Percentiles rank a stretch among this genome's conserved stretches.
These are phyloP conservation scores for Diceros bicornis DNA, from an alignment of 2,797 vertebrate species.

Conservation along the genomic window DNA sequence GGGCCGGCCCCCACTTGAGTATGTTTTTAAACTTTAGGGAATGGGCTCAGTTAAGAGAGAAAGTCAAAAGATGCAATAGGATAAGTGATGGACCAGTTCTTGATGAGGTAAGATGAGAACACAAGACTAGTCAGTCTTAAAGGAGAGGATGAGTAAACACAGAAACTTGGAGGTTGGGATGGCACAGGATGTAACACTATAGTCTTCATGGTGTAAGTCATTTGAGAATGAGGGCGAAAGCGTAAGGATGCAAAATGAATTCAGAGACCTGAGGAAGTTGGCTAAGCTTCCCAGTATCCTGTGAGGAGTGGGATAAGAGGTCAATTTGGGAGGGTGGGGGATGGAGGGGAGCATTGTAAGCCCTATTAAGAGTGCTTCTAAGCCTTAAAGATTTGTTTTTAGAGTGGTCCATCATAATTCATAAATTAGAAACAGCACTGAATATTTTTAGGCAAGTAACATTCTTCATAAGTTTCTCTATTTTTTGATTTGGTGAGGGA, in stretches of 20 bases:
- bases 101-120: background rate
- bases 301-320: background rate
- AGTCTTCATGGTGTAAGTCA: background rate
- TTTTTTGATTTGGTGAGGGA: background rate
- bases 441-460: slow-evolving; percentile 29
- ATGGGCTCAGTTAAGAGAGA: background rate
- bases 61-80: background rate
- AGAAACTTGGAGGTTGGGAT: background rate
- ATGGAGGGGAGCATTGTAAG: background rate
- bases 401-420: background rate
- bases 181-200: background rate
- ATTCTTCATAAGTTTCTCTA: background rate
- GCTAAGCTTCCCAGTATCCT: background rate
- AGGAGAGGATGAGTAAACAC: background rate
- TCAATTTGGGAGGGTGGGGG: too few species aligned
- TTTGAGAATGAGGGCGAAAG: background rate
- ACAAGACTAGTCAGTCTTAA: background rate
- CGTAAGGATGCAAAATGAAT: background rate
- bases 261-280: background rate
- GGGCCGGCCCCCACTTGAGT: background rate
- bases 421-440: background rate
- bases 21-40: background rate
- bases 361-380: background rate
- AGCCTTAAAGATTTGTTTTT: background rate
- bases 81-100: background rate